Percentiles rank a stretch among this genome's conserved stretches.
These are phyloP conservation scores for Papilio machaon DNA, from an alignment of 1,140 invertebrate species.

Conservation along the genomic window DNA sequence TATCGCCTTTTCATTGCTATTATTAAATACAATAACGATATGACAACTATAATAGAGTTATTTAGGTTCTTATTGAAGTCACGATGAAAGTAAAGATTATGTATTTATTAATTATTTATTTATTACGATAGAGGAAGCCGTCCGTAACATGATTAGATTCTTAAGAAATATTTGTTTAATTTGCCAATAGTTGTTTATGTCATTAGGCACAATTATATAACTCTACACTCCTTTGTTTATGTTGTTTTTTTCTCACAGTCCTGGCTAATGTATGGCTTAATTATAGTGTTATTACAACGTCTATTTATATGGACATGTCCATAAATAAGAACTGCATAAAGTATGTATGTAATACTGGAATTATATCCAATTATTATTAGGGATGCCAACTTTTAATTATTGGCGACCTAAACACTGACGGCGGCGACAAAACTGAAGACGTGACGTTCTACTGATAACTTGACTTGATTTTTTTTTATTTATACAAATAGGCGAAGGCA, in stretches of 20 bases:
- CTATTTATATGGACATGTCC: neutral
- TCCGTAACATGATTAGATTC: too few species aligned
- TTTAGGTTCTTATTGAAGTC: neutral
- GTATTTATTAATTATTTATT: neutral
- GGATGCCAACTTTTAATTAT: too few species aligned
- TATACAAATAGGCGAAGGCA: too few species aligned
- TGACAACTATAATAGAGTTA: neutral
- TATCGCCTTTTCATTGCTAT: neutral
- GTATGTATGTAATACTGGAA: too few species aligned
- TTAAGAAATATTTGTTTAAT: neutral
- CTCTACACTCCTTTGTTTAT: neutral
- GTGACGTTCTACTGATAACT: too few species aligned
- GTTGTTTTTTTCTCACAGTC: neutral
- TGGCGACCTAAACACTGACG: too few species aligned
- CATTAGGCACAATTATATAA: neutral
- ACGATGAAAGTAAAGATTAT: neutral
- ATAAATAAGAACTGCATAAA: neutral
- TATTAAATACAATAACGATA: neutral
- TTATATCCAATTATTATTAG: too few species aligned
- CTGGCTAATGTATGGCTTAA: neutral
- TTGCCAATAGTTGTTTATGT: too few species aligned
- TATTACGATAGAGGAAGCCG: too few species aligned
- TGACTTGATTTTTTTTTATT: too few species aligned
- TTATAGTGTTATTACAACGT: neutral
- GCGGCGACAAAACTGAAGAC: too few species aligned